A percentile compares a stretch with the other conserved stretches of the same genome.
Evolutionary conservation across 2,113 vertebrate genomes (phyloP).

Genomic region (Sisor rabdophorus): DNA sequence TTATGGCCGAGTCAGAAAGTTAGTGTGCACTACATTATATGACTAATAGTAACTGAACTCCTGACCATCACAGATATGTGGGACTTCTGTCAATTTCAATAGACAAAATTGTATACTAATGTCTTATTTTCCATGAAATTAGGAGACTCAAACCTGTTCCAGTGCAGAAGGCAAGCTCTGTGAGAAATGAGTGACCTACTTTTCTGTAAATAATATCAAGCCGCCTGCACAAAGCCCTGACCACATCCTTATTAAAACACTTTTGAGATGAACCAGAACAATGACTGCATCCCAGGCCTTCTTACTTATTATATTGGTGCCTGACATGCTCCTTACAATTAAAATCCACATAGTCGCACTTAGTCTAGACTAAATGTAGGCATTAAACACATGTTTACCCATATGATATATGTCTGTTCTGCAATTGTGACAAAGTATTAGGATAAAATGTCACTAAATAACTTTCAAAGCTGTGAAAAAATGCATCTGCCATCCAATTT

Average conservation of each 20-base stretch:
- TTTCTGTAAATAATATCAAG: background rate
- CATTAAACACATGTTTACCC: too few relatives aligned
- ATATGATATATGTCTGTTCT: too few relatives aligned
- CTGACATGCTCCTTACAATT: too few relatives aligned
- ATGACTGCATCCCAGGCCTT: background rate
- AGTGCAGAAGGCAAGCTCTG: background rate
- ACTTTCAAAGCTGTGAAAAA: background rate
- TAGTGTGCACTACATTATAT: background rate
- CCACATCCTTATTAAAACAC: background rate
- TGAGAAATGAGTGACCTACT: background rate
- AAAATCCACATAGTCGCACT: too few relatives aligned
- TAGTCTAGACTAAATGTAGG: too few relatives aligned
- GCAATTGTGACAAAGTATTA: too few relatives aligned
- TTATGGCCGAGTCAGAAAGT: background rate
- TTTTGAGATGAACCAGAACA: background rate
- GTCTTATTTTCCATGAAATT: background rate
- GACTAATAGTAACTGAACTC: background rate
- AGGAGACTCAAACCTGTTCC: background rate
- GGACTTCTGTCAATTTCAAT: background rate
- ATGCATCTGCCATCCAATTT: background rate
- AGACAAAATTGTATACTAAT: background rate
- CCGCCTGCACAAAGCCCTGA: background rate
- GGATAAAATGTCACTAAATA: background rate
- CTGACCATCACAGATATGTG: background rate
- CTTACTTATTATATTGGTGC: too few relatives aligned